Evolutionary conservation across 1,140 invertebrate genomes (phyloP).

Genomic region (Whitmania pigra): DNA sequence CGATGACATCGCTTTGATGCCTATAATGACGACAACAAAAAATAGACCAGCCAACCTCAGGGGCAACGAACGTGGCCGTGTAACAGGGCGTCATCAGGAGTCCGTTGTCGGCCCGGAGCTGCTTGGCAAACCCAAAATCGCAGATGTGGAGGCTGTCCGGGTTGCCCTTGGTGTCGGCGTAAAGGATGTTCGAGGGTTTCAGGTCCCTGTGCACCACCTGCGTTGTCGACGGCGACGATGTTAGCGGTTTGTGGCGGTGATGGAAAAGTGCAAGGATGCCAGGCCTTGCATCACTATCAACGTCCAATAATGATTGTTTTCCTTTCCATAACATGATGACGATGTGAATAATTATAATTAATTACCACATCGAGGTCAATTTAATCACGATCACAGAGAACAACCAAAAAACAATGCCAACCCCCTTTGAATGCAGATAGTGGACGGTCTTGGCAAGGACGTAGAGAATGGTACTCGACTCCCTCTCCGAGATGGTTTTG

Average conservation of each 20-base stretch:
- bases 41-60: constrained; percentile 61
- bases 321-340: too few species aligned
- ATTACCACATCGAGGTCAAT: too few species aligned
- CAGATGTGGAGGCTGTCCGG: constrained; percentile 72
- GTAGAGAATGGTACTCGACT: constrained; percentile 75
- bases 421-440: constrained; percentile 88
- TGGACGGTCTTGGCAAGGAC: constrained; percentile 74
- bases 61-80: constrained; percentile 95
- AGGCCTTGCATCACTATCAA: too few species aligned
- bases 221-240: background rate
- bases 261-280: too few species aligned
- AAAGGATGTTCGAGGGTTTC: constrained; percentile 92
- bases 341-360: too few species aligned
- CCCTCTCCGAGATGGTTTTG: constrained; percentile 72
- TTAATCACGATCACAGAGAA: too few species aligned
- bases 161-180: constrained; percentile 60
- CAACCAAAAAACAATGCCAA: too few species aligned
- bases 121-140: constrained; percentile 96
- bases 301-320: background rate
- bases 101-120: constrained; percentile 84
- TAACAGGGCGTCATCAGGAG: constrained; percentile 98
- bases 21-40: background rate
- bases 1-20: too few species aligned
- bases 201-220: constrained; percentile 80
- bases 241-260: background rate